These are phyloP conservation scores for Arremon brunneinucha DNA, from an alignment of 2,797 vertebrate species.

Conservation along the genomic window DNA sequence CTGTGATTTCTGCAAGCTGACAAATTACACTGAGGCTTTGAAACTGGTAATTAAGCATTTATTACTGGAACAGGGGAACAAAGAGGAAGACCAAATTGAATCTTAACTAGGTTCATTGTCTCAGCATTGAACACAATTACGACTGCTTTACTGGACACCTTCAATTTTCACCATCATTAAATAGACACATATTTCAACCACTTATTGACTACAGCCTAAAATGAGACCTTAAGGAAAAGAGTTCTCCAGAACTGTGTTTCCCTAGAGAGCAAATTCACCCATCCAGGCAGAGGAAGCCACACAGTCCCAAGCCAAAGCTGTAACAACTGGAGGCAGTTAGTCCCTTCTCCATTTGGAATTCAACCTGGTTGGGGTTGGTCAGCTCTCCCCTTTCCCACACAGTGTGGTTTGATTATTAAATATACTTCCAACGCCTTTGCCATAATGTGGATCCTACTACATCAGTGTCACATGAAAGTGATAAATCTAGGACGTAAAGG, in stretches of 20 bases:
- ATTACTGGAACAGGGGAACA: not conserved
- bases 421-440: not conserved
- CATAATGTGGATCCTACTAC: not conserved
- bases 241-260: not conserved
- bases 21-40: not conserved
- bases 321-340: not conserved
- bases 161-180: slow-evolving; percentile 39
- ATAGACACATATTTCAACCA: not conserved
- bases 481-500: not conserved
- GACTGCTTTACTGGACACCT: not conserved
- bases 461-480: not conserved
- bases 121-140: slow-evolving; percentile 23
- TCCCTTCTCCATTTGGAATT: not conserved
- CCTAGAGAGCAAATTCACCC: not conserved
- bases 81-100: slow-evolving; percentile 6
- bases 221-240: not conserved
- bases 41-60: slow-evolving; percentile 27
- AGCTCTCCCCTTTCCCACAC: not conserved
- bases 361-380: not conserved
- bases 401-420: not conserved
- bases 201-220: not conserved
- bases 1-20: not conserved
- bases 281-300: not conserved
- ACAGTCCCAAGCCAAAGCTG: not conserved
- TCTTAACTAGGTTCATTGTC: slow-evolving; percentile 24